Conservation (phyloP, 1,140 invertebrate genomes). For the Formica exsecta region DNA sequence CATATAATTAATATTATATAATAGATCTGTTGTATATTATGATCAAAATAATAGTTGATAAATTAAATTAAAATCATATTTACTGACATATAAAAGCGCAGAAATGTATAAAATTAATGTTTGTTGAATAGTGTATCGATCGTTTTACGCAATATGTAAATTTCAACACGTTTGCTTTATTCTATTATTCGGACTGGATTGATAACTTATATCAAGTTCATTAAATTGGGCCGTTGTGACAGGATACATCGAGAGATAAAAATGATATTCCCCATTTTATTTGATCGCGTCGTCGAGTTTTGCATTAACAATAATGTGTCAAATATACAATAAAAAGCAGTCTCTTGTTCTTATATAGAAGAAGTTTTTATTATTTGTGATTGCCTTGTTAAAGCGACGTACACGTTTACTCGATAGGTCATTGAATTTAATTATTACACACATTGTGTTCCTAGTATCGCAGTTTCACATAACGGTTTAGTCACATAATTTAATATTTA, state of each 20-base stretch:
- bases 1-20: no score
- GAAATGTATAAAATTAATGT: conserved; percentile 3
- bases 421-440: conserved; percentile 54
- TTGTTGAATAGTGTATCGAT: not conserved
- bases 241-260: conserved; percentile 36
- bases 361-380: conserved; percentile 14
- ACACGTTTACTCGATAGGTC: conserved; percentile 41
- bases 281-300: not conserved
- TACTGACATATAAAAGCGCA: not conserved
- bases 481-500: not conserved
- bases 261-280: not conserved
- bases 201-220: conserved; percentile 30
- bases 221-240: not conserved
- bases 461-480: conserved; percentile 35
- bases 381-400: not conserved
- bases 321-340: not conserved
- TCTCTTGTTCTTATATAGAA: not conserved
- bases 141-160: not conserved
- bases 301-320: not conserved
- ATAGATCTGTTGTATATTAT: no score
- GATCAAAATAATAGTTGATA: no score
- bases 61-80: not conserved
- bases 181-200: not conserved
- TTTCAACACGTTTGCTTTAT: not conserved
- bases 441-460: not conserved